Evolutionary conservation across 2,113 vertebrate genomes (phyloP).

Genomic region (Romanogobio albipinnatus): DNA sequence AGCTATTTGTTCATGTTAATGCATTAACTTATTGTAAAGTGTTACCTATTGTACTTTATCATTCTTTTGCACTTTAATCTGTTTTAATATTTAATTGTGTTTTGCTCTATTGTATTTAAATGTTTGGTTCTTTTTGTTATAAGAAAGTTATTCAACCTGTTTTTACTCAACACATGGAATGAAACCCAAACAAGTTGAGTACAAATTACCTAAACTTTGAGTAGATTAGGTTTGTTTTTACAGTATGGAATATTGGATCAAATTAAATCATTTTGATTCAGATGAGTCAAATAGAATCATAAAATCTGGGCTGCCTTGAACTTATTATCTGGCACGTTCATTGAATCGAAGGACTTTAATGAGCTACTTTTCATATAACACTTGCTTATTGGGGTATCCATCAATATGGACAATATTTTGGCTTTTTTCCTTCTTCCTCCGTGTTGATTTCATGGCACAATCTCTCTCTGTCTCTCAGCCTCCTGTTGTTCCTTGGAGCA

Average conservation of each 20-base stretch:
- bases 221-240: not conserved
- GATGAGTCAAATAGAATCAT: not conserved
- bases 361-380: not conserved
- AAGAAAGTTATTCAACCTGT: too few species aligned
- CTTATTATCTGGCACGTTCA: not conserved
- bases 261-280: not conserved
- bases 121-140: too few species aligned
- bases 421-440: not conserved
- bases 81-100: too few species aligned
- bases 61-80: too few species aligned
- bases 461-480: conserved; percentile 18
- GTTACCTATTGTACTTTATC: too few species aligned
- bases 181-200: too few species aligned
- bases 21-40: too few species aligned
- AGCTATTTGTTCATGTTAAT: too few species aligned
- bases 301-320: not conserved
- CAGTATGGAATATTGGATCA: not conserved
- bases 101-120: too few species aligned
- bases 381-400: conserved; percentile 16
- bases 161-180: too few species aligned
- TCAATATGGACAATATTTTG: conserved; percentile 18
- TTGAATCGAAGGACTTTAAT: not conserved
- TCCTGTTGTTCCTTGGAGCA: conserved; percentile 30
- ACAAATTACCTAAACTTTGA: not conserved
- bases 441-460: conserved; percentile 26